Evolutionary conservation across 2,888 invertebrate genomes (phyloP).

Genomic region (Agrilus mali): DNA sequence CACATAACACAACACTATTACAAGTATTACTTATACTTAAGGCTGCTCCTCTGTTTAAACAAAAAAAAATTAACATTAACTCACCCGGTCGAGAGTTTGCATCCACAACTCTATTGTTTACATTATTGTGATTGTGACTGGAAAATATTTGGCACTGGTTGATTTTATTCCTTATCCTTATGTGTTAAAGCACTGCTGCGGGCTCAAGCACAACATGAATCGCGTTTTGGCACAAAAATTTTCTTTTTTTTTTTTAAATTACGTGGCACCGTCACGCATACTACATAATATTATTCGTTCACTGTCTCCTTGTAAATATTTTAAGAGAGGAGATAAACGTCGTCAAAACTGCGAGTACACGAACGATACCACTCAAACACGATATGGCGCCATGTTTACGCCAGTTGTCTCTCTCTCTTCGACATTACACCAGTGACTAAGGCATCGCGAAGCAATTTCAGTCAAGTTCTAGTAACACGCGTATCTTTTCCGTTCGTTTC

Average conservation of each 20-base stretch:
- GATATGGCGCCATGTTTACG: slow-evolving; percentile 38
- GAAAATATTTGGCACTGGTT: slow-evolving; percentile 12
- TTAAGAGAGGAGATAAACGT: slow-evolving; percentile 21
- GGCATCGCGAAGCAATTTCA: slow-evolving; percentile 12
- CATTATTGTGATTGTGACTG: slow-evolving; percentile 8
- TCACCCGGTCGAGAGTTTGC: background rate
- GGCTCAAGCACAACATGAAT: too few relatives aligned
- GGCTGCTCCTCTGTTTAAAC: background rate
- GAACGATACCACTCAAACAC: slow-evolving; percentile 32
- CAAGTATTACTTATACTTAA: too few relatives aligned
- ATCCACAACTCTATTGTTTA: slow-evolving; percentile 12
- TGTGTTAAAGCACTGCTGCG: background rate
- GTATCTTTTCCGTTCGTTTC: slow-evolving; percentile 21
- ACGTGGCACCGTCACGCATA: too few relatives aligned
- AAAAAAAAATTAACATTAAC: slow-evolving; percentile 5
- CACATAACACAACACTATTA: too few relatives aligned
- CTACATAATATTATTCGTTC: too few relatives aligned
- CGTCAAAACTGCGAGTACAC: slow-evolving; percentile 26
- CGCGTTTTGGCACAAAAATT: too few relatives aligned
- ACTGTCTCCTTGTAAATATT: slow-evolving; percentile 2
- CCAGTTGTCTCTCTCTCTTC: slow-evolving; percentile 25
- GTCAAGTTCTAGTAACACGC: slow-evolving; percentile 30
- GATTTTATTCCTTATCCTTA: background rate
- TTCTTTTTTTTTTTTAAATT: too few relatives aligned
- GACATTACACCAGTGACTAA: slow-evolving; percentile 21